Evolutionary conservation across 2,113 vertebrate species (phyloP), one percentile per base, ranked within the genome.

Genomic region (Forbesichthys agassizii): DNA sequence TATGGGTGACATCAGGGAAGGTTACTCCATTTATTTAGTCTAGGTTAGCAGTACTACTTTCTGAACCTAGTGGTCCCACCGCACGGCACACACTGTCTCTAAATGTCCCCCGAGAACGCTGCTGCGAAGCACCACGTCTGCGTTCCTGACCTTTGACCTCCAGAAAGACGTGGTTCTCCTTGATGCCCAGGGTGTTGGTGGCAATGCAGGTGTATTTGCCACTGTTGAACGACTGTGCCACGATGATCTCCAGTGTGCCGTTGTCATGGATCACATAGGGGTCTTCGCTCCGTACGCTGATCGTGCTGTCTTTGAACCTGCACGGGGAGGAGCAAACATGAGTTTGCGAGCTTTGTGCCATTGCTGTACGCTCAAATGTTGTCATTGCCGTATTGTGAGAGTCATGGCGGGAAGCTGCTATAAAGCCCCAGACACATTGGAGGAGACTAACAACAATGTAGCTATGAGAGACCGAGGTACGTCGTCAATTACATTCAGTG

Each of bases 201-300:
- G 96, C 97, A 55, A 97, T 92, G 86, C 97, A 99, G 0, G 95
- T 98, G 67, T 98, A 98, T 4, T 93, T 95, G 20, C 96, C 97
- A 4, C 92, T 85, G 81, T 94, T 94, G 46, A 88, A 75, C 27
- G 91, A 92, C 60, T 98, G 95, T 56, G 96, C 95, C 77, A 95
- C 93, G 0, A 91, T 89, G 77, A 99, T 96, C 90, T 98, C 95
- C 88, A 99, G 84, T 3, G 96, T 96, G 33, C 96, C 96, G 0
- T 99, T 98, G 46, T 94, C 85, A 83, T 97, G 94, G 75, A 97
- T 93, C 83, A 96, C 9, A 2, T 96, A 97, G 9, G 86, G 85
- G 80, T 94, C 94, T 42, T 90, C 92, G 55, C 77, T 92, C 64
- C 94, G 89, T 68, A 97, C 86, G 76, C 93, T 94, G 49, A 90